Evolutionary conservation across 2,113 vertebrate species (phyloP).

Genomic region (Phalacrocorax carbo): DNA sequence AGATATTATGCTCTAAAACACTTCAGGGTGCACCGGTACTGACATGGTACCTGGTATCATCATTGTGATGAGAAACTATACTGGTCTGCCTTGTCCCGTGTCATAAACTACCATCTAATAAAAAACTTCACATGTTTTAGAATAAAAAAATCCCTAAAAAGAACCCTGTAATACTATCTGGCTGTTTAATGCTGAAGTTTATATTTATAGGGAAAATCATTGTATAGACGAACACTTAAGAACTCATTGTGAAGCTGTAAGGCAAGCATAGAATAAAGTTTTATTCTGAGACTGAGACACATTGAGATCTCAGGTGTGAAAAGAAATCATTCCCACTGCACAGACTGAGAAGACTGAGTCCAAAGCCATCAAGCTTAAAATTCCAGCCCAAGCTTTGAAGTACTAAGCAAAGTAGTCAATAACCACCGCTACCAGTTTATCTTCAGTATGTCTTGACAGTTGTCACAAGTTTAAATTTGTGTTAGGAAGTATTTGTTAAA

Average conservation of each 20-base stretch:
- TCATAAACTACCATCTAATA: not conserved
- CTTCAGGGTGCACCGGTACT: not conserved
- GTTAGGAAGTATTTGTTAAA: not conserved
- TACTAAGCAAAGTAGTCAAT: not conserved
- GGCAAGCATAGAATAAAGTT: not conserved
- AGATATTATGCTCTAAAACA: not conserved
- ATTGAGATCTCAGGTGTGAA: not conserved
- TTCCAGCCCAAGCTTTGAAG: not conserved
- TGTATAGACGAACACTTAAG: not conserved
- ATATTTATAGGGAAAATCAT: not conserved
- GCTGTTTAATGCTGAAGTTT: not conserved
- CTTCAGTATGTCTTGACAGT: not conserved
- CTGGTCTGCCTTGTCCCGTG: not conserved
- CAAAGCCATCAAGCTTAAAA: not conserved
- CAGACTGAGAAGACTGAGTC: not conserved
- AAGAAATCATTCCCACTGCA: not conserved
- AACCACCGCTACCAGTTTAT: not conserved
- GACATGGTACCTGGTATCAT: not conserved
- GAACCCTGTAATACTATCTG: not conserved
- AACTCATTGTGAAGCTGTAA: not conserved
- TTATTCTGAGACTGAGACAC: not conserved
- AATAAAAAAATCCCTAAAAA: not conserved
- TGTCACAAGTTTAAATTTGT: not conserved
- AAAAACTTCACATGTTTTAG: not conserved
- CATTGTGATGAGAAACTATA: not conserved